Base-by-base conservation (phyloP, 2,888 invertebrate genomes). In the Leptinotarsa juncta region DNA sequence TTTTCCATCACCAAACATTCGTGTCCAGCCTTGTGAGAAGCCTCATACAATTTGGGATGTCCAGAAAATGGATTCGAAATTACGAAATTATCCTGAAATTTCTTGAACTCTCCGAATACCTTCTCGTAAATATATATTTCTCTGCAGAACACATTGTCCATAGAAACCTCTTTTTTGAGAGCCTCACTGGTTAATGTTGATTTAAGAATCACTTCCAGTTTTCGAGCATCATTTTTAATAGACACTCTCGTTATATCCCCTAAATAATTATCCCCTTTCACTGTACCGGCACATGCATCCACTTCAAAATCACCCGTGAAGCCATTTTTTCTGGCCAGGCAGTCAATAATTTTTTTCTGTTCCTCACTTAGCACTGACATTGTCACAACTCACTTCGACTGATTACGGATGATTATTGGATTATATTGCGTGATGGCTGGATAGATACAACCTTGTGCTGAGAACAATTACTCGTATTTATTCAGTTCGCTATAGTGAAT, bases 81-180 rank as follows among this genome's bases (percentile, higher is more conserved):
- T 3, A 50, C 48, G 20, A 60, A 16, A 57, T 82, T 81, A 18
- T 78, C 57, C 76, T 85, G 83, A 14, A 84, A 80, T 51, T 77
- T 77, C 42, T 78, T 84, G 81, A 66, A 84, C 77, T 70, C 79
- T 66, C 26, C 70, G 49, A 71, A 84, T 7, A 85, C 75, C 1
- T 76, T 73, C 42, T 78, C 77, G 76, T 86, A 86, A 5, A 85
- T 72, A 53, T 79, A 82, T 10, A 81, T 79, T 80, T 86, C 86
- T 18, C 84, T 74, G 10, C 71, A 48, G 73, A 82, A 86, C 5
- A 80, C 78, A 3, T 76, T 26, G 1, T 72, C 70, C 7, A 85
- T 76, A 5, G 81, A 81, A 3, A 79, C 73, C n/a, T 77, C 23
- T 51, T 78, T 74, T 48, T 84, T 76, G 32, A 83, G 70, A 14